Percentiles rank a stretch among this genome's conserved stretches.
Conservation (phyloP, 2,113 vertebrate genomes). For the Lipotes vexillifer region DNA sequence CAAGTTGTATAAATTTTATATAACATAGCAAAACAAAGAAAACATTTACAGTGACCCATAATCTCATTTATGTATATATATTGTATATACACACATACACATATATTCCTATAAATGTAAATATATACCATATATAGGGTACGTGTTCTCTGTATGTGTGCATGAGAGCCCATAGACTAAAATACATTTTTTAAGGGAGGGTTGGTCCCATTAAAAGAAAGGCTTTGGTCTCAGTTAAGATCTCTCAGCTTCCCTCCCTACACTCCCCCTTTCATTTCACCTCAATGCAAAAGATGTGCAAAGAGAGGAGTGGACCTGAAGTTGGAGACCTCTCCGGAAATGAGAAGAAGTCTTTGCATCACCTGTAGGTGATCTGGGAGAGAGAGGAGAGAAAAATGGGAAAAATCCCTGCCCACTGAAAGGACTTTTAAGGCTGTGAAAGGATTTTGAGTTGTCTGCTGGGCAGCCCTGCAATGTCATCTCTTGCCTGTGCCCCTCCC, state of each 20-base stretch:
- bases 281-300: neutral
- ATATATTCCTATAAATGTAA: neutral
- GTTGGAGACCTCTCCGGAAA: neutral
- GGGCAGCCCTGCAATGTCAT: neutral
- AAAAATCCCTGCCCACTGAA: neutral
- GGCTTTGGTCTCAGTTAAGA: neutral
- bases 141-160: neutral
- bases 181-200: neutral
- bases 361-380: neutral
- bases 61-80: neutral
- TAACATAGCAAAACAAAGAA: constrained; percentile 14
- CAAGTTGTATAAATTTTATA: neutral
- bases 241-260: neutral
- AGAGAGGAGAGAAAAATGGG: neutral
- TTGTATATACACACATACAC: neutral
- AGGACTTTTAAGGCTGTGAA: neutral
- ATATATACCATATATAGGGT: neutral
- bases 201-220: neutral
- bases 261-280: neutral
- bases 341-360: neutral
- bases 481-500: too few relatives aligned
- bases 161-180: neutral
- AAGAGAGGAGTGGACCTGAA: neutral
- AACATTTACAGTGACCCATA: constrained; percentile 7
- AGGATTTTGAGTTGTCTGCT: neutral